Evolutionary conservation across 2,113 vertebrate genomes (phyloP).

Genomic region (Oceanites oceanicus): DNA sequence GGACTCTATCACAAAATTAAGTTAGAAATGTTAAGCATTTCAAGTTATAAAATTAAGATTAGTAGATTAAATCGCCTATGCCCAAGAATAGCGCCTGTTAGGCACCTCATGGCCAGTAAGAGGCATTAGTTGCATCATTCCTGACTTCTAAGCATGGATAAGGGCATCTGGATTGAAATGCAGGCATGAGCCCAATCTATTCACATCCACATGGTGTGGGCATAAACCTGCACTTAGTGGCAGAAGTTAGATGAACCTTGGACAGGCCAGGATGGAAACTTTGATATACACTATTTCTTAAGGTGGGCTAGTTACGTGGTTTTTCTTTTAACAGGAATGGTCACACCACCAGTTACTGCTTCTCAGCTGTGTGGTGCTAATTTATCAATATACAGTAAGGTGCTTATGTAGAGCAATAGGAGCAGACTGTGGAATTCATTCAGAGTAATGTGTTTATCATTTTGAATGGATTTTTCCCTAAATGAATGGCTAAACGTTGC

Average conservation of each 20-base stretch:
- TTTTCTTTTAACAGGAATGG: not conserved
- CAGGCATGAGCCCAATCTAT: not conserved
- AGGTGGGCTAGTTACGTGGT: not conserved
- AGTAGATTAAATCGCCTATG: not conserved
- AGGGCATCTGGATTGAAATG: not conserved
- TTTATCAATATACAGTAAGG: not conserved
- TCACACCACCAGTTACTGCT: not conserved
- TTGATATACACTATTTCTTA: not conserved
- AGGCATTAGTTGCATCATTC: not conserved
- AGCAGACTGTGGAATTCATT: not conserved
- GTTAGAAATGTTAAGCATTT: not conserved
- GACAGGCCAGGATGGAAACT: not conserved
- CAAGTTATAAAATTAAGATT: not conserved
- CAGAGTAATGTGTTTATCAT: rapidly evolving
- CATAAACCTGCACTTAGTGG: not conserved
- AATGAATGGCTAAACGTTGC: not conserved
- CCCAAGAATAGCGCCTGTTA: not conserved
- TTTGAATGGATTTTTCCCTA: not conserved
- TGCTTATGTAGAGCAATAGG: not conserved
- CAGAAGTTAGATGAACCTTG: not conserved
- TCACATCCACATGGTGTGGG: not conserved
- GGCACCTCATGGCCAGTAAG: not conserved
- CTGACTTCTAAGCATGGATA: not conserved
- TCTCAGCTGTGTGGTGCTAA: not conserved
- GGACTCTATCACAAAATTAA: not conserved